Base-by-base conservation (phyloP, 1,140 invertebrate genomes). In the Zaprionus inermis region DNA sequence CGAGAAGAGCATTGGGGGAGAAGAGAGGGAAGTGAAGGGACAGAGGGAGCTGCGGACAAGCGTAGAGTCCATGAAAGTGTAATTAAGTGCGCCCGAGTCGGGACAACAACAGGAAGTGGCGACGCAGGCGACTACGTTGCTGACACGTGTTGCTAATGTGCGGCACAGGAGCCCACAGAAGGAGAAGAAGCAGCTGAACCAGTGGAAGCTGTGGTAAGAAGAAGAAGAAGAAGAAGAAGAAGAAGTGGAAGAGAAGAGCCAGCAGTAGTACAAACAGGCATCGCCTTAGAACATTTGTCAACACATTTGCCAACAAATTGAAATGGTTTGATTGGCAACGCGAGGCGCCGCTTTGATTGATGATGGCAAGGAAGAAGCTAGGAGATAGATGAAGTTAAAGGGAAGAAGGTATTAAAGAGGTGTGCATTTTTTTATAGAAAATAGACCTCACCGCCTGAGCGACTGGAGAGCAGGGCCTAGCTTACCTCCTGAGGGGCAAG, bases 131-230 rank as follows among this genome's bases (percentile, higher is more conserved):
- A 7, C 28, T 49, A 49, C 72, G 63, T 68, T 82, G 38, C n/a
- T 82, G 83, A 86, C 83, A 86, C 82, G 79, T 88, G 82, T 88
- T 86, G 82, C 83, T 86, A 79, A 88, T 88, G 83, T 86, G 59
- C 52, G n/a, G 18, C 20, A 36, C 30, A 56, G 22, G 38, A 24
- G 12, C 30, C 30, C 14, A 14, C 46, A 16, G 49, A 14, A 18
- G 22, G 34, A 11, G 12, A 28, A n/a, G 28, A 51, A 30, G 20
- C 14, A 5, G 32, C 32, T n/a, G 36, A 1, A 38, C 4, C 34
- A 46, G 41, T 12, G 18, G 44, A 22, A 22, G 44, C 18, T 22
- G 44, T 49, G 18, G 18, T 16, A 44, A 44, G 38, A 56, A 28
- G 34, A 14, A 34, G 38, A 34, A 34, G 32, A 2, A 52, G 20